Evolutionary conservation across 1,140 invertebrate species (phyloP), one percentile per base, ranked within the genome.

Genomic region (Papilio glaucus): DNA sequence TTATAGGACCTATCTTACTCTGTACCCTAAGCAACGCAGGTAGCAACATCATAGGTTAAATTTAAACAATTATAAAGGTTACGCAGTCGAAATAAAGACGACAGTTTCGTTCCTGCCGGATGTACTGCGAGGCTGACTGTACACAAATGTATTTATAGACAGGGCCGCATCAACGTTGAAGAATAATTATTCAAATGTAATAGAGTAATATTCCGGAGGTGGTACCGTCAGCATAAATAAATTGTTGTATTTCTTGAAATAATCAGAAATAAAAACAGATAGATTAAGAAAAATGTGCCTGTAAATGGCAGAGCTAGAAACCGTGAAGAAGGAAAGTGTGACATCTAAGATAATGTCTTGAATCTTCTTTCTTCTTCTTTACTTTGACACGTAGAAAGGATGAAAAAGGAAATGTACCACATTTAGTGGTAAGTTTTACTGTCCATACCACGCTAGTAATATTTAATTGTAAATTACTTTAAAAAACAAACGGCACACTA

Each of bases 151-250:
- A 83, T 81, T 83, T 83, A 83, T 83, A 81, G 81, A 78, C 75
- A 78, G 81, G 73, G 76, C 68, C 79, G 76, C 77, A 84, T 82
- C 82, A 83, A 77, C 80, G 78, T 77, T 79, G 75, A 78, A 80
- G 80, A 83, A 84, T 84, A 85, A 85, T 85, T 85, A 85, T 85
- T 85, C 82, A 85, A 85, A 85, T 84, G 81, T 85, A 80, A 85
- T 85, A 84, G 82, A 82, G 84, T 78, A 81, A 83, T 85, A 82
- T 80, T 77, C 79, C 73, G 77, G 77, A 78, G 63, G 38, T 15
- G 21, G 83, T 77, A 83, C 24, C 2, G 79, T 72, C 60, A 72
- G 72, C 73, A 80, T 63, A 81, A 74, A 76, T 70, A 68, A 61
- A 29, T 26, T 60, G 18, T 33, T 45, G 39, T 62, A 41, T 72